Conservation (phyloP, 2,797 vertebrate species). For the Podargus strigoides region DNA sequence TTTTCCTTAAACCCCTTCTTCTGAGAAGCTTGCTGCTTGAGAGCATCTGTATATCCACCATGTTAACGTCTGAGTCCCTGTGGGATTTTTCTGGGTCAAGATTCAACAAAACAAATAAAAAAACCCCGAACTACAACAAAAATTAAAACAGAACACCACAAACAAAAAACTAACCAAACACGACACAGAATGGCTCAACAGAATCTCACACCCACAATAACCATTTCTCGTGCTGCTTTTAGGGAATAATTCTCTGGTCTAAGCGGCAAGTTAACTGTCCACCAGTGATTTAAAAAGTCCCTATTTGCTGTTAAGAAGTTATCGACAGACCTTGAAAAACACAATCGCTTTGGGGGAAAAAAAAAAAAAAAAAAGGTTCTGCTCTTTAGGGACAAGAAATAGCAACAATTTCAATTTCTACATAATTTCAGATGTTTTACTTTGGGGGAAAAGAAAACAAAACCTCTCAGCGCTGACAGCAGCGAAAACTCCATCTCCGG, state of each 20-base stretch:
- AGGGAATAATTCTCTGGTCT: background rate
- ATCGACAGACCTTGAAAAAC: background rate
- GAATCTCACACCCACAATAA: background rate
- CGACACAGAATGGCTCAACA: background rate
- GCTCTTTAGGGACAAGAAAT: background rate
- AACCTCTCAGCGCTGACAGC: background rate
- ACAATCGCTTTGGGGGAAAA: background rate
- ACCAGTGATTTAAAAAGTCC: background rate
- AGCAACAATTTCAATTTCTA: background rate
- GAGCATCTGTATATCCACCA: background rate
- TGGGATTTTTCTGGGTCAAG: background rate
- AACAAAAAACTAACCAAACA: background rate
- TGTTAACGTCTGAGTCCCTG: background rate
- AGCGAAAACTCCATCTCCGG: background rate
- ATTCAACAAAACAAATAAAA: background rate
- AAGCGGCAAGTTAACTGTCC: background rate
- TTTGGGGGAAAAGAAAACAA: too few species aligned
- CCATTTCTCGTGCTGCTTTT: background rate
- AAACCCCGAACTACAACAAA: too few species aligned
- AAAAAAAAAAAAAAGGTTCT: background rate
- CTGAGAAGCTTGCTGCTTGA: background rate
- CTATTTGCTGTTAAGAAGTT: background rate
- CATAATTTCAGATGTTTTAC: background rate
- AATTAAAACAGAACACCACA: too few species aligned
- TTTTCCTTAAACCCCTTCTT: background rate